Percentiles rank a stretch among this genome's conserved stretches.
phyloP scores from a whole-genome alignment of 2,888 invertebrate species.

The Prostheceraeus crozeri region DNA sequence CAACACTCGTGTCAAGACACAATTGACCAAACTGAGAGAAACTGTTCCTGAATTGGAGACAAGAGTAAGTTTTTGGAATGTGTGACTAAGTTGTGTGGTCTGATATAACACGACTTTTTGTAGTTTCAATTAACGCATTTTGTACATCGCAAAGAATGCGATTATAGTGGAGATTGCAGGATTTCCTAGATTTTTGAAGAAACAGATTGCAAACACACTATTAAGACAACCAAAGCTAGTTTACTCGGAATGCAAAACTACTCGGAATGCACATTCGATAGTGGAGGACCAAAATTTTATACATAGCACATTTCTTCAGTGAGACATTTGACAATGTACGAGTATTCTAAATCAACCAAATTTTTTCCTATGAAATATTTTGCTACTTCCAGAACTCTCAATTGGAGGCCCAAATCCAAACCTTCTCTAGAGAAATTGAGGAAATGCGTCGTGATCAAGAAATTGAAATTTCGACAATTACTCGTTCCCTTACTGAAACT shows the following conservation, averaged over 20 bases:
- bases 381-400: constrained; percentile 55
- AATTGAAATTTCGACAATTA: constrained; percentile 52
- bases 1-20: constrained; percentile 56
- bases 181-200: too few species aligned
- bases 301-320: too few species aligned
- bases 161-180: too few species aligned
- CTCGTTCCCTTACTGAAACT: constrained; percentile 54
- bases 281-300: too few species aligned
- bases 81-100: not conserved
- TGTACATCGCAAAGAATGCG: too few species aligned
- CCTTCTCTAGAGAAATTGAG: constrained; percentile 58
- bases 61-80: constrained; percentile 51
- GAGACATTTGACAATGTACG: too few species aligned
- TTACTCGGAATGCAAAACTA: too few species aligned
- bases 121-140: too few species aligned
- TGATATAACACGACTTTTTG: too few species aligned
- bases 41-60: constrained; percentile 59
- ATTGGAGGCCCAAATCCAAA: constrained; percentile 58
- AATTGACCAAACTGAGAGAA: constrained; percentile 57
- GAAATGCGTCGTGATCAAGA: constrained; percentile 58
- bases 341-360: not conserved
- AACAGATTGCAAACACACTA: too few species aligned
- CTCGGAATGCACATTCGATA: too few species aligned
- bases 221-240: too few species aligned
- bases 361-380: not conserved